Base-by-base conservation (phyloP, 2,888 invertebrate species). In the Agrochola litura region DNA sequence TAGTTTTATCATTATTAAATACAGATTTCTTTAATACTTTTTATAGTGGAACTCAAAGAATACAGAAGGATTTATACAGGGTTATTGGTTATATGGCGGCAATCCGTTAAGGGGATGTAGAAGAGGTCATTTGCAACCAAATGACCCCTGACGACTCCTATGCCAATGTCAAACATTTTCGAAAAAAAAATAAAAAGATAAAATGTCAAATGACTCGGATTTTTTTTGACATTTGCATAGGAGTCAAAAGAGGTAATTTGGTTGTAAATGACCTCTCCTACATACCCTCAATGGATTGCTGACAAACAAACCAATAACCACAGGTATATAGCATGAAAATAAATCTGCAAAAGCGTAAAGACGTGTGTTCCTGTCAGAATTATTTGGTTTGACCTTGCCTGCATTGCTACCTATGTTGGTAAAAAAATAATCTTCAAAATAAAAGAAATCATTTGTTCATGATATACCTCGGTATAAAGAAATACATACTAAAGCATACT, bases 391-490 rank as follows among this genome's bases (percentile, higher is more conserved):
- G 8, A 16, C 54, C 37, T 68, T 58, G 68, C 19, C n/a, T 58
- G 10, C 41, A 8, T n/a, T 68, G 16, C 37, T 49, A 25, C 6
- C 12, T 67, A 37, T 22, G 12, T 37, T 22, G 22, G 22, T 30
- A 43, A 56, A 65, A 2, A 66, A 76, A 61, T 16, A 61, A 58
- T 25, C n/a, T 14, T 46, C 22, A 69, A 61, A 46, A 22, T 43
- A 58, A 67, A 10, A 54, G 0, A 58, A 30, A 64, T 49, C 41
- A 49, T 68, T 63, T 83, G 56, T 71, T 83, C 67, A 63, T 77
- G 67, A 46, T 77, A 58, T 49, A 65, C 60, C 68, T 78, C 68
- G 78, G 72, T 69, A 72, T 83, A 69, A 72, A 83, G 65, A 73
- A 79, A 79, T 65, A 19, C 46, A n/a, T 52, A 65, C 65, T 83